phyloP scores from a whole-genome alignment of 2,797 vertebrate species.

The Ataeniobius toweri region DNA sequence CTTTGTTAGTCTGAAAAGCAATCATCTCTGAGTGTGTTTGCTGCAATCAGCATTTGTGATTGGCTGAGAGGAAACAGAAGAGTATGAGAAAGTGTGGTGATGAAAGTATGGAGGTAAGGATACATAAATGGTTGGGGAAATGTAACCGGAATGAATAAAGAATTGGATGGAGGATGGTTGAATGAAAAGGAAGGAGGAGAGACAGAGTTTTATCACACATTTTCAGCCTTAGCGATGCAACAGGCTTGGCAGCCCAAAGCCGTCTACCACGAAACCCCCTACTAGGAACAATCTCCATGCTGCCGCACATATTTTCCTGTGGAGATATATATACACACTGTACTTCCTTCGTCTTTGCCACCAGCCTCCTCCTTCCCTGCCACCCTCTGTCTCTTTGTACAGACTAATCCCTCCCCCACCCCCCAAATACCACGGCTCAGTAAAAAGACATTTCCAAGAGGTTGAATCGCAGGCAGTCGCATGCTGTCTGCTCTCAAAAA shows the following conservation, averaged over 20 bases:
- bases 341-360: slow-evolving; percentile 29
- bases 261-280: slow-evolving; percentile 60
- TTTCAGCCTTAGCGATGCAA: slow-evolving; percentile 64
- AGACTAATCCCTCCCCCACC: slow-evolving; percentile 64
- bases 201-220: slow-evolving; percentile 71
- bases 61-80: neutral
- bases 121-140: slow-evolving; percentile 15
- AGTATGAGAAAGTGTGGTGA: neutral
- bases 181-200: slow-evolving; percentile 23
- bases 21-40: slow-evolving; percentile 35
- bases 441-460: slow-evolving; percentile 58
- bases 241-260: slow-evolving; percentile 59
- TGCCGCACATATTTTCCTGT: slow-evolving; percentile 27
- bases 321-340: slow-evolving; percentile 27
- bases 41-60: neutral
- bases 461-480: slow-evolving; percentile 37
- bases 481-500: slow-evolving; percentile 47
- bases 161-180: neutral
- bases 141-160: slow-evolving; percentile 14
- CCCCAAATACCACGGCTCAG: slow-evolving; percentile 62
- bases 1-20: slow-evolving; percentile 48
- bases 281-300: slow-evolving; percentile 64
- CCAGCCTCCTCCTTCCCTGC: slow-evolving; percentile 42
- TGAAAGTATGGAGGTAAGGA: slow-evolving; percentile 23
- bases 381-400: slow-evolving; percentile 45